A percentile compares a stretch with the other conserved stretches of the same genome.
These are phyloP conservation scores for Drosophila repleta DNA, from an alignment of 1,140 invertebrate species.

Conservation along the genomic window DNA sequence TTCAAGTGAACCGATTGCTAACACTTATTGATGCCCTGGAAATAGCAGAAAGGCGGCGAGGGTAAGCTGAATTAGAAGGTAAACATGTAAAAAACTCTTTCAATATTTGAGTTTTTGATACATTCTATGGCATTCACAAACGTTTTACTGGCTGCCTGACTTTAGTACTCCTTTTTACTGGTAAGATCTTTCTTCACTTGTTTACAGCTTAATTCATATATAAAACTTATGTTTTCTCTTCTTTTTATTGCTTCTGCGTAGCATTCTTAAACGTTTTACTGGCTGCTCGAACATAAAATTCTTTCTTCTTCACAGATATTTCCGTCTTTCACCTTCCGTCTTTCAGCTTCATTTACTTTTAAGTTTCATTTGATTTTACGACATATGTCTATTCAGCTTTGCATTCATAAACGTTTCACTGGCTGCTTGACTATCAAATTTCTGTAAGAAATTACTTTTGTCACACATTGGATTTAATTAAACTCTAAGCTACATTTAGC, in stretches of 20 bases:
- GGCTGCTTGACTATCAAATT: not conserved
- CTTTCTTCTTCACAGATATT: no score
- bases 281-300: not conserved
- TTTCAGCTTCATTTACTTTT: not conserved
- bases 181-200: no score
- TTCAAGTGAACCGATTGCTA: constrained; percentile 13
- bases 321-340: not conserved
- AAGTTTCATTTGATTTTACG: not conserved
- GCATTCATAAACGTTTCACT: not conserved
- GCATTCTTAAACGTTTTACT: not conserved
- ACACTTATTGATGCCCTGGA: constrained; percentile 40
- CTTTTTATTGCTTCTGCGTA: not conserved
- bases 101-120: no score
- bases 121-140: no score
- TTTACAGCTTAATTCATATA: no score
- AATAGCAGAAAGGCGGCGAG: not conserved
- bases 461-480: not conserved
- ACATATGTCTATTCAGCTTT: no score
- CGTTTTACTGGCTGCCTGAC: no score
- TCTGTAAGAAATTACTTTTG: not conserved
- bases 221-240: no score
- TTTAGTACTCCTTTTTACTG: no score
- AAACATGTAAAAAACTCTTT: not conserved
- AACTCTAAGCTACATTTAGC: not conserved
- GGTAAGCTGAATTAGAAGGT: no score